Evolutionary conservation across 2,797 vertebrate genomes (phyloP).

Genomic region (Trachops cirrhosus): DNA sequence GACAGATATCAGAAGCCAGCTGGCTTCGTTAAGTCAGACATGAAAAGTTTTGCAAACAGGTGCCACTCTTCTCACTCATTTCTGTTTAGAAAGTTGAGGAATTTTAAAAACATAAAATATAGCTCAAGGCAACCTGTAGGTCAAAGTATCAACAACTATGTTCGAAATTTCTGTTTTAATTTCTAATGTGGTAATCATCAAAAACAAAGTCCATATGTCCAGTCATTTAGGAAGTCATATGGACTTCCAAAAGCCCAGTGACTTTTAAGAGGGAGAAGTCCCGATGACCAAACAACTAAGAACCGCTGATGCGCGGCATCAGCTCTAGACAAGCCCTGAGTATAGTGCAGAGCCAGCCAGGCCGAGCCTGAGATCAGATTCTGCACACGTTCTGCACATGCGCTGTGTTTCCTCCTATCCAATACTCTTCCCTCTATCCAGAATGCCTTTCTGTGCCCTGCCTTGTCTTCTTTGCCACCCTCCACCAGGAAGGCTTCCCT

Average conservation of each 20-base stretch:
- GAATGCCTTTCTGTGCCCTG: neutral
- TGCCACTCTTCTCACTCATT: neutral
- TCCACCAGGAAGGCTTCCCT: neutral
- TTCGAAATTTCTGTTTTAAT: neutral
- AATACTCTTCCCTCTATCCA: neutral
- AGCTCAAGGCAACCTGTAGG: neutral
- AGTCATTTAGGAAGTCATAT: no score
- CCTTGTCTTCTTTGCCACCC: neutral
- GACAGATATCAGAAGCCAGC: neutral
- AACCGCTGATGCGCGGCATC: neutral
- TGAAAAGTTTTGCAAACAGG: neutral
- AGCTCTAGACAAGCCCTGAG: neutral
- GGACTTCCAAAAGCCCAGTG: neutral
- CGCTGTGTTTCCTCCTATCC: neutral
- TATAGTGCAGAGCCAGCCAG: accelerated
- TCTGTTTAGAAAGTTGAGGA: neutral
- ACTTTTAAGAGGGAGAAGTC: neutral
- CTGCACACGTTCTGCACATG: accelerated
- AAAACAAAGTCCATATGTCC: neutral
- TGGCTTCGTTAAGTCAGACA: neutral
- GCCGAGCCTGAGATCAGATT: accelerated
- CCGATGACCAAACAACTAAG: neutral
- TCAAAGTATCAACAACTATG: neutral
- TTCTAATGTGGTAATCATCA: neutral
- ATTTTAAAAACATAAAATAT: neutral